These are phyloP conservation scores for Carollia perspicillata DNA, from an alignment of 2,113 vertebrate genomes.

Conservation along the genomic window DNA sequence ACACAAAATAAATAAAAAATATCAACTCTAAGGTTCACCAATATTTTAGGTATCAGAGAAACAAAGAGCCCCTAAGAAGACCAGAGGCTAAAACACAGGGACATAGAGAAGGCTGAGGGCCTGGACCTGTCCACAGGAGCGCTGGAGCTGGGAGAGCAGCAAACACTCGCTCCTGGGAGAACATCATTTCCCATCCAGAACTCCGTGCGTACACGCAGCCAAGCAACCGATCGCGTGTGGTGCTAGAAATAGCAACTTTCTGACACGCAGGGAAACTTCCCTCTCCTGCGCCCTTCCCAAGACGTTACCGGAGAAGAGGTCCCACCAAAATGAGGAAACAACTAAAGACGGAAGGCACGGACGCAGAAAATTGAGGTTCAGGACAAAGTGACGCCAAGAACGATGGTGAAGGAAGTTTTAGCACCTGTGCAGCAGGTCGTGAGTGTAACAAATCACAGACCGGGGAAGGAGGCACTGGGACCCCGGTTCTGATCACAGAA, in stretches of 20 bases:
- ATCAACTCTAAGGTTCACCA: neutral
- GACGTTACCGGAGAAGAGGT: neutral
- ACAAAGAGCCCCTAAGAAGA: neutral
- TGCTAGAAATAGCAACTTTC: fast-evolving
- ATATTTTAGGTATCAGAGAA: neutral
- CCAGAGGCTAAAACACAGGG: neutral
- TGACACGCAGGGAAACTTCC: neutral
- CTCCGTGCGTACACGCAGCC: neutral
- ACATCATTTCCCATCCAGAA: neutral
- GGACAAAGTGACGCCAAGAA: neutral
- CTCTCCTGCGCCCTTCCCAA: neutral
- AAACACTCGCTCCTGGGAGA: neutral
- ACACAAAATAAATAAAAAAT: neutral
- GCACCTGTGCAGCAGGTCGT: neutral
- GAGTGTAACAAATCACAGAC: fast-evolving
- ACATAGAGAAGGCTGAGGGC: neutral
- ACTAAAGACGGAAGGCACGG: neutral
- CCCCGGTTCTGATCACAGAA: neutral
- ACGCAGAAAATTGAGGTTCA: neutral
- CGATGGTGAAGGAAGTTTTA: neutral
- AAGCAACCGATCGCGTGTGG: neutral
- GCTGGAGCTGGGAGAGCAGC: no score
- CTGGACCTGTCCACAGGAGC: neutral
- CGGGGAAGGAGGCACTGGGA: neutral
- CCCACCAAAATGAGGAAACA: neutral